Conservation (phyloP, 2,888 invertebrate species). For the Drosophila macrospina region DNA sequence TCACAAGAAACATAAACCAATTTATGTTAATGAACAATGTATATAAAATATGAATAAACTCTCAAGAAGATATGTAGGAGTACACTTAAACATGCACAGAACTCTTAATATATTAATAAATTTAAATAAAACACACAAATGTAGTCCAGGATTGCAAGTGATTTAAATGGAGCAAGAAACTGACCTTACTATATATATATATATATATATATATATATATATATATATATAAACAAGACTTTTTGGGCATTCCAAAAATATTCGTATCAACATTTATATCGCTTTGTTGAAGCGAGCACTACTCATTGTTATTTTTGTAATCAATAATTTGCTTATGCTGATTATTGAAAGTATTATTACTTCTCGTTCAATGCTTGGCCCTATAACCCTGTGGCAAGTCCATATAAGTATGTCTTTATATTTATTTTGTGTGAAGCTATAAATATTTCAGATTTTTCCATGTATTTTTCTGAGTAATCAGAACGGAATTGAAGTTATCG, state of each 20-base stretch:
- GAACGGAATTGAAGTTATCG: not conserved
- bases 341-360: not conserved
- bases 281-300: not conserved
- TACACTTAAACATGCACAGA: no score
- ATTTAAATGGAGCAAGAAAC: no score
- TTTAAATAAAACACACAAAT: no score
- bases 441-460: not conserved
- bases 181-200: no score
- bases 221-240: not conserved
- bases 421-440: not conserved
- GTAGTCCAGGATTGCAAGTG: no score
- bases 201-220: no score
- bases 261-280: not conserved
- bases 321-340: not conserved
- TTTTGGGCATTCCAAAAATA: not conserved
- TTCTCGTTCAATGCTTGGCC: not conserved
- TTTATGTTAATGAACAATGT: no score
- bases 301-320: not conserved
- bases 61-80: no score
- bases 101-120: no score
- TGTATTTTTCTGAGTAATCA: conserved; percentile 3
- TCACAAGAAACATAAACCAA: no score
- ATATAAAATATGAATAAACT: no score
- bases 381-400: not conserved
- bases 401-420: not conserved